Percentiles rank a stretch among this genome's conserved stretches.
phyloP scores from a whole-genome alignment of 2,113 vertebrate genomes.

The Plotosus lineatus region DNA sequence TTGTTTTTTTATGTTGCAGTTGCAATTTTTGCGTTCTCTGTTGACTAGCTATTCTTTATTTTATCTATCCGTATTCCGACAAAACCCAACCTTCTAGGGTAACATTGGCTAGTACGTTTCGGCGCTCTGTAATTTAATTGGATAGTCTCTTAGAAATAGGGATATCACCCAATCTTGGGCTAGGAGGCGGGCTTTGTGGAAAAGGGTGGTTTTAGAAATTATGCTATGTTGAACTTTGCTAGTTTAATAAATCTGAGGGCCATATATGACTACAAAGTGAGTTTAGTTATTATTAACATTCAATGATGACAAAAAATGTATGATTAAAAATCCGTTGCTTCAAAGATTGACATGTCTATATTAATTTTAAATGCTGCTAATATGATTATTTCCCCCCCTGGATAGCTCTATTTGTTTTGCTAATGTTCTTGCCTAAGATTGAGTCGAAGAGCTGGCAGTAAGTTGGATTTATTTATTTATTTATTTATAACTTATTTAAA shows the following conservation, averaged over 20 bases:
- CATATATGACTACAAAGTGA: conserved; percentile 1
- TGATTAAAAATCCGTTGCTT: no score
- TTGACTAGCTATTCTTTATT: conserved; percentile 4
- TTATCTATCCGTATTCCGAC: background rate
- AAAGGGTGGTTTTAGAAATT: background rate
- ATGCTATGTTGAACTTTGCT: conserved; percentile 24
- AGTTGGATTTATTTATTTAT: background rate
- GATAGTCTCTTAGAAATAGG: background rate
- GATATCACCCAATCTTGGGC: background rate
- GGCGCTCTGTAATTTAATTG: background rate
- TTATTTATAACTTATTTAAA: no score
- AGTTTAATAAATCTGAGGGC: conserved; percentile 8
- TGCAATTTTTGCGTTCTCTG: background rate
- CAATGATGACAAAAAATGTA: background rate
- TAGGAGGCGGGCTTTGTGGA: background rate
- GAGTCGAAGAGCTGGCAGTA: background rate
- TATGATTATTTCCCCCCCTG: background rate
- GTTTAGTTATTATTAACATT: background rate
- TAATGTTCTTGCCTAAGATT: background rate
- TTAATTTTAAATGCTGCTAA: background rate
- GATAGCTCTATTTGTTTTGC: background rate
- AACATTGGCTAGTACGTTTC: background rate
- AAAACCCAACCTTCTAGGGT: background rate
- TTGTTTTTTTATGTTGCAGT: background rate
- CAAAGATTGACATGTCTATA: background rate